These are phyloP conservation scores for Deroptyus accipitrinus DNA, from an alignment of 2,113 vertebrate species.

Conservation along the genomic window DNA sequence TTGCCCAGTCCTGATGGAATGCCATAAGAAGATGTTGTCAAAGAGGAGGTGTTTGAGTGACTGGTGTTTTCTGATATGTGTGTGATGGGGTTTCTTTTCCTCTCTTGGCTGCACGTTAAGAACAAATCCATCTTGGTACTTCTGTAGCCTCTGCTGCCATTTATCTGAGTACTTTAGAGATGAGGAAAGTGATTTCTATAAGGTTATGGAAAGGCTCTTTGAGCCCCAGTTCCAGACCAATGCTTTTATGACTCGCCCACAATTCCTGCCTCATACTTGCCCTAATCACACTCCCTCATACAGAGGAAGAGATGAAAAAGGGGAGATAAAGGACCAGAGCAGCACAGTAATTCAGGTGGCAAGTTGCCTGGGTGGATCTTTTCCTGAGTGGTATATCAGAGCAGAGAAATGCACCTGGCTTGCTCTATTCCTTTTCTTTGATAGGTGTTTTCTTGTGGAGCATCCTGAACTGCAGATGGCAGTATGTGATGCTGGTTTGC, in stretches of 20 bases:
- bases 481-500: slow-evolving; percentile 29
- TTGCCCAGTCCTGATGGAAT: not conserved
- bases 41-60: not conserved
- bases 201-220: not conserved
- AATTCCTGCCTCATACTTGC: not conserved
- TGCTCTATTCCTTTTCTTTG: not conserved
- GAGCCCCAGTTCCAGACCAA: not conserved
- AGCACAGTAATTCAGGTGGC: not conserved
- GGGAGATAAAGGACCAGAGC: not conserved
- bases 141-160: not conserved
- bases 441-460: not conserved
- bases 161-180: not conserved
- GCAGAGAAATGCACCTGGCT: not conserved
- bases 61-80: not conserved
- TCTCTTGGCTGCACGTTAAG: accelerated
- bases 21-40: not conserved
- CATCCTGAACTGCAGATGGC: slow-evolving; percentile 48
- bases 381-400: not conserved
- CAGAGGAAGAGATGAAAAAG: not conserved
- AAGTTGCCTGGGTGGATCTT: not conserved
- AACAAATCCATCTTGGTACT: not conserved
- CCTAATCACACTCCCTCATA: accelerated
- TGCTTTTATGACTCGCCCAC: not conserved
- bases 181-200: not conserved
- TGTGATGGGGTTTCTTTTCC: not conserved